Conservation (phyloP, 2,888 invertebrate genomes). For the Chrysomela aeneicollis region DNA sequence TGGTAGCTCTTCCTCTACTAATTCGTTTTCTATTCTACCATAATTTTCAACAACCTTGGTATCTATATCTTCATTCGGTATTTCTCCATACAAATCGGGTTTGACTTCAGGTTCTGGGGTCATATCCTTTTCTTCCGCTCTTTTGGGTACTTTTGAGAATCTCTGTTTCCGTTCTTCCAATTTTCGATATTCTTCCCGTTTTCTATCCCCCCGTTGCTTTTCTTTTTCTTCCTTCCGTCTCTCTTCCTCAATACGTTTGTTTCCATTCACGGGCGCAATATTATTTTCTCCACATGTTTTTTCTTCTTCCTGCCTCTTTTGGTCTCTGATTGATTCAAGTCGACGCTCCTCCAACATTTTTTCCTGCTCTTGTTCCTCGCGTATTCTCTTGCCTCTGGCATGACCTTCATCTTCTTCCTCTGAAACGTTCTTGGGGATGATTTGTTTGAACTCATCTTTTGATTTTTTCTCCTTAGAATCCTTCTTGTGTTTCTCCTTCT, state of each 20-base stretch:
- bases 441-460: constrained; percentile 52
- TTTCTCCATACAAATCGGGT: constrained; percentile 65
- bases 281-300: constrained; percentile 60
- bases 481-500: constrained; percentile 59
- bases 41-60: constrained; percentile 68
- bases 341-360: constrained; percentile 50
- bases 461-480: constrained; percentile 53
- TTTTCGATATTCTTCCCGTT: constrained; percentile 45
- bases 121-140: constrained; percentile 52
- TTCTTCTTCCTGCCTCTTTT: constrained; percentile 67
- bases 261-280: constrained; percentile 63
- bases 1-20: constrained; percentile 22
- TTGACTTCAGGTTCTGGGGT: constrained; percentile 35
- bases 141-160: constrained; percentile 46
- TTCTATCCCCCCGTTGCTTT: constrained; percentile 58
- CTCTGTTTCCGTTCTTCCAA: constrained; percentile 44
- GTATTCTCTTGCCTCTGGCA: constrained; percentile 60
- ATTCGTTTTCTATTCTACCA: constrained; percentile 58
- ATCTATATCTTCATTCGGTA: constrained; percentile 65
- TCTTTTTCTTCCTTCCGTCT: constrained; percentile 62
- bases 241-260: constrained; percentile 64
- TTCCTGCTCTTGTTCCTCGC: constrained; percentile 48
- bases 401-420: constrained; percentile 50
- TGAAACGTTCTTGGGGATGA: constrained; percentile 51
- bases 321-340: constrained; percentile 57